Base-by-base conservation (phyloP, 2,113 vertebrate genomes). In the Psilopsiagon aymara region DNA sequence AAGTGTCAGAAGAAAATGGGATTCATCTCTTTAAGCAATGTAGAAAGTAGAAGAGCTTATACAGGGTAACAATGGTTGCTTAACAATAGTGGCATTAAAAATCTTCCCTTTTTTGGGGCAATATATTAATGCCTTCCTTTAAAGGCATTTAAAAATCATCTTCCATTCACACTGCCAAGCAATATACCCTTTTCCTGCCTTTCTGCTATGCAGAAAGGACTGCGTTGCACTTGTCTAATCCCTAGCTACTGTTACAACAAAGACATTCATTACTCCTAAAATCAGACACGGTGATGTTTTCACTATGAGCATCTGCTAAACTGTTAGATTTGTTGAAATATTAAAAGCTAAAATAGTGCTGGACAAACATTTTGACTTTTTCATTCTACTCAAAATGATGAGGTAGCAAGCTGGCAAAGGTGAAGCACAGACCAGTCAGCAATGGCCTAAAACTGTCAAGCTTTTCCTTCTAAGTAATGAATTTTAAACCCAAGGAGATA, bases 61-160 rank as follows among this genome's bases (percentile, higher is more conserved):
- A 84, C 13, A 53, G 29, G 43, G 35, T 78, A 90, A 75, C 67
- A 95, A 83, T 64, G 33, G 71, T 41, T 69, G 49, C 78, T 88
- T 96, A 94, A 97, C 84, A 91, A 92, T 41, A 90, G 73, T 69
- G 19, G 55, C n/a, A 60, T 73, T 75, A 90, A 82, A 43, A 84
- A 60, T 86, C 64, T 53, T 86, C 41, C 41, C 21, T 3, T 2
- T 77, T 71, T 82, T 85, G 23, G 44, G 39, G 44, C 29, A 94
- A 78, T 31, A 24, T 71, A 78, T 68, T 90, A 92, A 88, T 46
- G 31, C 13, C 43, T 90, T 85, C 76, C 51, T 95, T 94, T 60
- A 75, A 88, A 75, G 78, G 59, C 82, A 87, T 88, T 71, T 95
- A 78, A 88, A 96, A 95, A 90, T 94, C 82, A 92, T 55, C 62